Conservation (phyloP, 2,888 invertebrate species). For the Schrankia costaestrigalis region DNA sequence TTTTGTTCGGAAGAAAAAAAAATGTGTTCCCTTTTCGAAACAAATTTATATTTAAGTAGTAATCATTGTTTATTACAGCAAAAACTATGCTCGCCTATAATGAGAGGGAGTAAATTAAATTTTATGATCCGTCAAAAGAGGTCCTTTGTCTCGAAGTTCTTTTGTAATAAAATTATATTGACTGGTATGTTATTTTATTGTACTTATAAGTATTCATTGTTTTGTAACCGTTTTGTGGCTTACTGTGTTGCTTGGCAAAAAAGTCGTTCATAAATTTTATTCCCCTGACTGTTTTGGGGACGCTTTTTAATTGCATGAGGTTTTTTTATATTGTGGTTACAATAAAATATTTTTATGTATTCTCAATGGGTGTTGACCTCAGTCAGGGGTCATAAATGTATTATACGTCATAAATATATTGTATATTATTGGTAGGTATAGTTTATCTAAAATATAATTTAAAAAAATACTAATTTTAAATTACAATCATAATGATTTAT, state of each 20-base stretch:
- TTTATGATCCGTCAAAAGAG: conserved; percentile 42
- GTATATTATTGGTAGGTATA: too few species aligned
- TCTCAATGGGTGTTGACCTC: too few species aligned
- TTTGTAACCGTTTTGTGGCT: conserved; percentile 13
- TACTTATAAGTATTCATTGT: conserved; percentile 18
- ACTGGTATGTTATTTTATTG: conserved; percentile 13
- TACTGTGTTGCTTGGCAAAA: conserved; percentile 14
- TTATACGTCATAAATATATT: too few species aligned
- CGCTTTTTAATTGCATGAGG: too few species aligned
- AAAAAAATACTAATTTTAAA: too few species aligned
- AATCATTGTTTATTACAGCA: too few species aligned
- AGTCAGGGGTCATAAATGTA: too few species aligned
- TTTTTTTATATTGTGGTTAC: too few species aligned
- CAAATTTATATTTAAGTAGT: conserved; percentile 19
- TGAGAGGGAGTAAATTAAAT: conserved; percentile 45
- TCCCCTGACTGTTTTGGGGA: conserved; percentile 9
- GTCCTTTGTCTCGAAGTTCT: conserved; percentile 41
- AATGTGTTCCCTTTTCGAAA: conserved; percentile 28
- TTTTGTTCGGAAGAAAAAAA: conserved; percentile 60
- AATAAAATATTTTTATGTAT: too few species aligned
- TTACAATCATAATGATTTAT: too few species aligned
- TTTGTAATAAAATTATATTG: conserved; percentile 34
- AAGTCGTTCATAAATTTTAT: conserved; percentile 21
- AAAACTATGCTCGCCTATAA: too few species aligned
- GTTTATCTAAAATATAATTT: too few species aligned